Evolutionary conservation across 2,888 invertebrate species (phyloP), one percentile per base, ranked within the genome.

Genomic region (Toxonevra muliebris): DNA sequence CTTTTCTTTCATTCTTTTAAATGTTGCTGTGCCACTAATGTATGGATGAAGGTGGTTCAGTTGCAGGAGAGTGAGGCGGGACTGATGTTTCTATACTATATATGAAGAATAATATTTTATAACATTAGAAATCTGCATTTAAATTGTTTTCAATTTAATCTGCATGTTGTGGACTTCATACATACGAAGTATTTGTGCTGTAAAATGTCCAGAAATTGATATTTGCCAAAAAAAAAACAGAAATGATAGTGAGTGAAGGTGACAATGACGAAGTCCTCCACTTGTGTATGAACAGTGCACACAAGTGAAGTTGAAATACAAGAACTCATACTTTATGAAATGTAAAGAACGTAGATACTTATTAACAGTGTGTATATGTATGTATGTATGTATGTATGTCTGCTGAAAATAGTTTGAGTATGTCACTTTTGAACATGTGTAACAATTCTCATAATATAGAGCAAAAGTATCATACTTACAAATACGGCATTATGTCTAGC

Each of bases 91-190:
- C 7, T 30, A 30, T 30, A 30, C 3, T 30, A 2, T 4, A 30
- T 30, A 68, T 70, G 40, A 13, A 12, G n/a, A 72, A 74, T 71
- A 77, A 77, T 73, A 76, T 74, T 72, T 77, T 74, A 74, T 75
- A 73, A 74, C 75, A 72, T 72, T 30, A 69, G 61, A 75, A 79
- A 78, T 78, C 78, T 78, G 73, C 78, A 78, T 79, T 79, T 77
- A 79, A 79, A 78, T 79, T 77, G 79, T 78, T 79, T 57, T 76
- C 78, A 79, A 79, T 78, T 77, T 77, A 79, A 78, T 78, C 80
- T 79, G 75, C 77, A 77, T 79, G 78, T 78, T 74, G 68, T 74
- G 76, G 73, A 71, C 61, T 54, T 69, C 69, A 63, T 13, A 45
- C 45, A 45, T n/a, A n/a, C 30, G 7, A 30, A 30, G 30, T 7